Evolutionary conservation across 2,888 invertebrate species (phyloP).

Genomic region (Cheilosia grossa): DNA sequence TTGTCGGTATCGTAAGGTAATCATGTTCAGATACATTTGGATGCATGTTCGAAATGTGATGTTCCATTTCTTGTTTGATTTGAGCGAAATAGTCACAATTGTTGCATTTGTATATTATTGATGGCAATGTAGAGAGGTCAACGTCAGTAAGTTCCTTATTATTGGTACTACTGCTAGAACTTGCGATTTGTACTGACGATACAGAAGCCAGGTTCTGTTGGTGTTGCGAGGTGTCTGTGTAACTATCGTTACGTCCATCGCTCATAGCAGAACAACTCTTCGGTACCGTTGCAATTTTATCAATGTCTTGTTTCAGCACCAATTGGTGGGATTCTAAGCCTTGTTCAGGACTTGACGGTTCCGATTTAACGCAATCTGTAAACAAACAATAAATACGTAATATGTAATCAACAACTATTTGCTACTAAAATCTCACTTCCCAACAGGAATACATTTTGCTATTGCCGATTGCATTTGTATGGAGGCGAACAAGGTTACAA

Average conservation of each 20-base stretch:
- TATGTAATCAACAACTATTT: no score
- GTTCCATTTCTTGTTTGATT: slow-evolving; percentile 80
- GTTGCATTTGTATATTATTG: slow-evolving; percentile 81
- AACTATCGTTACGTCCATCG: slow-evolving; percentile 32
- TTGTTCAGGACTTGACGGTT: slow-evolving; percentile 82
- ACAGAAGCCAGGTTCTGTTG: slow-evolving; percentile 43
- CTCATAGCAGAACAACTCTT: slow-evolving; percentile 27
- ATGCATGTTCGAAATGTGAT: slow-evolving; percentile 79
- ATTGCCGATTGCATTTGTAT: no score
- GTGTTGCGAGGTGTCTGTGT: slow-evolving; percentile 28
- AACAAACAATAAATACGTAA: slow-evolving; percentile 4
- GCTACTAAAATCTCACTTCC: no score
- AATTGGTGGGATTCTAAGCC: slow-evolving; percentile 45
- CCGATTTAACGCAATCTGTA: slow-evolving; percentile 70
- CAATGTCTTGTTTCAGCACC: slow-evolving; percentile 47
- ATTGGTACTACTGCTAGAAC: slow-evolving; percentile 83
- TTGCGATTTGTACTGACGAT: slow-evolving; percentile 23
- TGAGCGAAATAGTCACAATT: slow-evolving; percentile 82
- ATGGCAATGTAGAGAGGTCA: slow-evolving; percentile 63
- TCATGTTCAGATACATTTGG: slow-evolving; percentile 78
- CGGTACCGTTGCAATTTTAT: slow-evolving; percentile 29
- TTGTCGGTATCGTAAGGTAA: slow-evolving; percentile 81
- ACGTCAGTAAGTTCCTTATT: slow-evolving; percentile 75
- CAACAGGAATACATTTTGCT: no score
- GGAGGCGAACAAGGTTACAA: no score